Percentiles rank a stretch among this genome's conserved stretches.
Conservation (phyloP, 2,113 vertebrate genomes). For the Atherinomorus stipes region DNA sequence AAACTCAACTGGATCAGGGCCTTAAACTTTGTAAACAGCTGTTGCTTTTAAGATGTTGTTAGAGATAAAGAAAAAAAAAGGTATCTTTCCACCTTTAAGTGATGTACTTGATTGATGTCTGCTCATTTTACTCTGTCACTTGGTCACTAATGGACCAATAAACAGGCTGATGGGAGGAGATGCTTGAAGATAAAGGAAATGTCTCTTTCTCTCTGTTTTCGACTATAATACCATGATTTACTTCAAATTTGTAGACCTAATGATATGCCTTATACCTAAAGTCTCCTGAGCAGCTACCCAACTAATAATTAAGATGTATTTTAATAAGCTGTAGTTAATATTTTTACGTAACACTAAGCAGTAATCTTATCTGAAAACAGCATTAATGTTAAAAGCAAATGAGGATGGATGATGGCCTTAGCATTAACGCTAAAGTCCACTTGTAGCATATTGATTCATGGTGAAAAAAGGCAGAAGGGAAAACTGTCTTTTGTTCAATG, state of each 20-base stretch:
- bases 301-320: slow-evolving; percentile 49
- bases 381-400: slow-evolving; percentile 41
- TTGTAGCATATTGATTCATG: slow-evolving; percentile 63
- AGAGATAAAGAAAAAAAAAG: slow-evolving; percentile 20
- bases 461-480: slow-evolving; percentile 43
- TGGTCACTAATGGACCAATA: slow-evolving; percentile 76
- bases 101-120: slow-evolving; percentile 62
- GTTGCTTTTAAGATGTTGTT: slow-evolving; percentile 29
- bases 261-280: slow-evolving; percentile 46
- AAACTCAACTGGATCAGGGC: slow-evolving; percentile 28
- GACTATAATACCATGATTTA: slow-evolving; percentile 48
- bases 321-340: slow-evolving; percentile 62
- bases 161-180: slow-evolving; percentile 55
- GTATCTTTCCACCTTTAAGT: slow-evolving; percentile 21
- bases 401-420: slow-evolving; percentile 45
- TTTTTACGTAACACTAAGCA: slow-evolving; percentile 45
- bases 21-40: slow-evolving; percentile 18
- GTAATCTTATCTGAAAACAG: slow-evolving; percentile 48
- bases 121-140: slow-evolving; percentile 48
- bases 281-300: slow-evolving; percentile 57
- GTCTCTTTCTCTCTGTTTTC: slow-evolving; percentile 43
- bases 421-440: slow-evolving; percentile 51
- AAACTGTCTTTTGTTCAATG: slow-evolving; percentile 58
- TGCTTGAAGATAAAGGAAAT: slow-evolving; percentile 56
- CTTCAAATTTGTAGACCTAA: slow-evolving; percentile 59